These are phyloP conservation scores for Abscondita cerata DNA, from an alignment of 2,888 invertebrate genomes.

Conservation along the genomic window DNA sequence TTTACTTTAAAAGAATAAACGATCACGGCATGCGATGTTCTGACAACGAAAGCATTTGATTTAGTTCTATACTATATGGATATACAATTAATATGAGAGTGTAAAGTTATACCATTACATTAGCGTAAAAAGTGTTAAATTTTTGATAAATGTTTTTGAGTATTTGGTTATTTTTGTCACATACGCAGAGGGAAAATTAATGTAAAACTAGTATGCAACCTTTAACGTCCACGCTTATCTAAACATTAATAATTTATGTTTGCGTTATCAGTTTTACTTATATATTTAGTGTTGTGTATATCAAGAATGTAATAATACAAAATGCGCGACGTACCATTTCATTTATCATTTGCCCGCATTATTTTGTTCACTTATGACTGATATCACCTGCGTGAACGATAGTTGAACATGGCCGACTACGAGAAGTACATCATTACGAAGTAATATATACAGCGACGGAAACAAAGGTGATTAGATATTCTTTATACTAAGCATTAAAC, in stretches of 20 bases:
- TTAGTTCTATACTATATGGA: too few species aligned
- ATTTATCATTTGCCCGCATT: slow-evolving; percentile 33
- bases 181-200: too few species aligned
- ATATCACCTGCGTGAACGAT: slow-evolving; percentile 32
- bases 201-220: not conserved
- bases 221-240: slow-evolving; percentile 12
- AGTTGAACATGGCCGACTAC: slow-evolving; percentile 21
- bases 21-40: too few species aligned
- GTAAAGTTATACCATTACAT: too few species aligned
- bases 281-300: slow-evolving; percentile 25
- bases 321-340: slow-evolving; percentile 25
- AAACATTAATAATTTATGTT: slow-evolving; percentile 26
- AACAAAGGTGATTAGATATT: not conserved
- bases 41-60: too few species aligned
- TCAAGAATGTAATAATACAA: slow-evolving; percentile 26
- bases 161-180: too few species aligned
- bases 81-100: too few species aligned
- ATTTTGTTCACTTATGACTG: slow-evolving; percentile 12
- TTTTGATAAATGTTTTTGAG: too few species aligned
- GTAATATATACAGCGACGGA: slow-evolving; percentile 9
- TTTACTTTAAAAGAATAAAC: too few species aligned
- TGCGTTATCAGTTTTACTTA: slow-evolving; percentile 18
- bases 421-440: slow-evolving; percentile 12
- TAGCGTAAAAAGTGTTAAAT: too few species aligned
- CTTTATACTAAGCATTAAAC: not conserved